phyloP scores from a whole-genome alignment of 2,888 invertebrate genomes.

The Amorpha juglandis region DNA sequence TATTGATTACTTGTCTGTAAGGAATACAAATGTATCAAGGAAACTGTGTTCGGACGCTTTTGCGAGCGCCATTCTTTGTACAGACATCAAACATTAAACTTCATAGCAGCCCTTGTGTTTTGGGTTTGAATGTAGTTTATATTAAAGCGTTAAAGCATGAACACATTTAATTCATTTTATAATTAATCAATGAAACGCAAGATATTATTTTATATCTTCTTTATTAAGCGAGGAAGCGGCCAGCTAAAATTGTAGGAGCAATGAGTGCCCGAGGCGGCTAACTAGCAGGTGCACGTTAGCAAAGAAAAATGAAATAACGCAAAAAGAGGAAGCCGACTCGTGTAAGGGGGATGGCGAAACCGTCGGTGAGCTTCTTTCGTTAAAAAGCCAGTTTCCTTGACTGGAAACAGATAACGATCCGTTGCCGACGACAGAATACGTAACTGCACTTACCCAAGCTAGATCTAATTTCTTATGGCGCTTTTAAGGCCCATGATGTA shows the following conservation, averaged over 20 bases:
- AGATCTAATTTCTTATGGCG: slow-evolving; percentile 52
- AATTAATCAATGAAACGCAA: slow-evolving; percentile 37
- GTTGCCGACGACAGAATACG: slow-evolving; percentile 82
- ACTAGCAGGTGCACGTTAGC: slow-evolving; percentile 80
- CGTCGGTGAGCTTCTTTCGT: slow-evolving; percentile 77
- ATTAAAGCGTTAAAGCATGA: neutral
- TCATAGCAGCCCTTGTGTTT: slow-evolving; percentile 58
- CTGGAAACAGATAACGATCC: slow-evolving; percentile 84
- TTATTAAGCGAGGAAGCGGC: slow-evolving; percentile 52
- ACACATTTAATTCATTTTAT: slow-evolving; percentile 25
- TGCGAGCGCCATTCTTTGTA: slow-evolving; percentile 68
- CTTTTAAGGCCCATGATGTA: slow-evolving; percentile 44
- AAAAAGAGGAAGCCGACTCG: slow-evolving; percentile 74
- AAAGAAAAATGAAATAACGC: slow-evolving; percentile 82
- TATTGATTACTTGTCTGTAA: slow-evolving; percentile 82
- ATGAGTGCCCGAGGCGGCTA: slow-evolving; percentile 73
- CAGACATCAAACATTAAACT: slow-evolving; percentile 76
- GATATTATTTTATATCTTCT: slow-evolving; percentile 38
- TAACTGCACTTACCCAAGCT: slow-evolving; percentile 77
- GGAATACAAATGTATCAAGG: slow-evolving; percentile 82
- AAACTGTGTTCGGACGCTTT: slow-evolving; percentile 64
- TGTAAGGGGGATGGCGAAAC: slow-evolving; percentile 63
- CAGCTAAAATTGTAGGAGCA: slow-evolving; percentile 51
- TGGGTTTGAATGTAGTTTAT: slow-evolving; percentile 40
- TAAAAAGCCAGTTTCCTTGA: slow-evolving; percentile 83